Conservation (phyloP, 2,888 invertebrate species). For the Xanthostigma xanthostigma region DNA sequence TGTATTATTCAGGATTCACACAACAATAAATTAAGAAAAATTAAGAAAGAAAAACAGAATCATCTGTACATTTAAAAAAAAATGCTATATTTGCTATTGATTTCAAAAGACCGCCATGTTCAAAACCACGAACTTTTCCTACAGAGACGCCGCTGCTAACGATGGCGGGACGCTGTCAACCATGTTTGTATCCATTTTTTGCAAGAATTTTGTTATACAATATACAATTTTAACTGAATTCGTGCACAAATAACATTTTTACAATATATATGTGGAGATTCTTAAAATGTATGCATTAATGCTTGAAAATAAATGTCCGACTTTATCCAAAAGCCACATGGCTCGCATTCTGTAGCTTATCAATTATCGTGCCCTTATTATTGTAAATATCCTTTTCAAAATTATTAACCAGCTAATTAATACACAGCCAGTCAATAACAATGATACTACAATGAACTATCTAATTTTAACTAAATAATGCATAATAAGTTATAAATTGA, state of each 20-base stretch:
- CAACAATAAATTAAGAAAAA: too few species aligned
- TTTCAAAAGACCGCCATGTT: constrained; percentile 19
- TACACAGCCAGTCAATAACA: too few species aligned
- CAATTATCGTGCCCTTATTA: too few species aligned
- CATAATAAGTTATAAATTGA: constrained; percentile 31
- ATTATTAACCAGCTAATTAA: too few species aligned
- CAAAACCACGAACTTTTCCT: constrained; percentile 20
- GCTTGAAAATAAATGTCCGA: too few species aligned
- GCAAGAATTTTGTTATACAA: constrained; percentile 8
- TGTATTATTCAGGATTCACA: not conserved
- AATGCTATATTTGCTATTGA: constrained; percentile 7
- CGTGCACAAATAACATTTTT: not conserved
- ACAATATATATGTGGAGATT: too few species aligned
- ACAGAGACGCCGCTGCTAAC: constrained; percentile 19
- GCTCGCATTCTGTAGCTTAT: too few species aligned
- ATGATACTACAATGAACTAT: constrained; percentile 7
- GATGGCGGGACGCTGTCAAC: constrained; percentile 24
- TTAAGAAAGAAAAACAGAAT: too few species aligned
- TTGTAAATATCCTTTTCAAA: too few species aligned
- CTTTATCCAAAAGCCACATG: too few species aligned
- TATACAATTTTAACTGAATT: constrained; percentile 7
- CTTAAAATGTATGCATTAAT: too few species aligned
- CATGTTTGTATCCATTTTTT: constrained; percentile 19
- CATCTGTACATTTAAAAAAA: too few species aligned
- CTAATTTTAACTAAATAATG: constrained; percentile 20